Percentiles rank a stretch among this genome's conserved stretches.
These are phyloP conservation scores for Drosophila bunnanda DNA, from an alignment of 2,888 invertebrate species.

Conservation along the genomic window DNA sequence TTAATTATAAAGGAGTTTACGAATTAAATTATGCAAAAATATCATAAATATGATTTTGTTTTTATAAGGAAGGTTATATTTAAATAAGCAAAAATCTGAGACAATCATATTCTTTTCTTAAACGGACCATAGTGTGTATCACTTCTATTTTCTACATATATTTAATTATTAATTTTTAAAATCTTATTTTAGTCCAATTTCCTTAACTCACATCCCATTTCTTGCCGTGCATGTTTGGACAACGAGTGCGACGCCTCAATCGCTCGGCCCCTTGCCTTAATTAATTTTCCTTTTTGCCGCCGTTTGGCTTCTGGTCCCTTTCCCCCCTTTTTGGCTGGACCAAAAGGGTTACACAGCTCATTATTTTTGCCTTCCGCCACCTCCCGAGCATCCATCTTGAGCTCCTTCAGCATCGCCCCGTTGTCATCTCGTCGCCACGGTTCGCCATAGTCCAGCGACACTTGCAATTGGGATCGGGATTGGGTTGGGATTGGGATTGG, in stretches of 20 bases:
- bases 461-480: conserved; percentile 60
- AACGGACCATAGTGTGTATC: no score
- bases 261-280: conserved; percentile 67
- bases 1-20: no score
- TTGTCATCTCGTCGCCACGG: conserved; percentile 37
- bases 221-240: conserved; percentile 4
- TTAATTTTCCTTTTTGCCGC: conserved; percentile 68
- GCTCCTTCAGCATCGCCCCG: conserved; percentile 26
- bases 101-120: no score
- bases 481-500: conserved; percentile 32
- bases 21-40: no score
- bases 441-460: conserved; percentile 43
- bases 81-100: no score
- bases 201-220: conserved; percentile 1
- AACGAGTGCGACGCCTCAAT: conserved; percentile 47
- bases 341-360: conserved; percentile 76
- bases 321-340: conserved; percentile 18
- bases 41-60: no score
- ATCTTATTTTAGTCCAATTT: no score
- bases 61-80: no score
- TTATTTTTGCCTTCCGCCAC: conserved; percentile 59
- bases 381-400: conserved; percentile 22
- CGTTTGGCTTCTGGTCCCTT: conserved; percentile 32
- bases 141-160: no score
- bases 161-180: no score